phyloP scores from a whole-genome alignment of 53 echinoderm and acorn worm species.

The Holothuria leucospilota region DNA sequence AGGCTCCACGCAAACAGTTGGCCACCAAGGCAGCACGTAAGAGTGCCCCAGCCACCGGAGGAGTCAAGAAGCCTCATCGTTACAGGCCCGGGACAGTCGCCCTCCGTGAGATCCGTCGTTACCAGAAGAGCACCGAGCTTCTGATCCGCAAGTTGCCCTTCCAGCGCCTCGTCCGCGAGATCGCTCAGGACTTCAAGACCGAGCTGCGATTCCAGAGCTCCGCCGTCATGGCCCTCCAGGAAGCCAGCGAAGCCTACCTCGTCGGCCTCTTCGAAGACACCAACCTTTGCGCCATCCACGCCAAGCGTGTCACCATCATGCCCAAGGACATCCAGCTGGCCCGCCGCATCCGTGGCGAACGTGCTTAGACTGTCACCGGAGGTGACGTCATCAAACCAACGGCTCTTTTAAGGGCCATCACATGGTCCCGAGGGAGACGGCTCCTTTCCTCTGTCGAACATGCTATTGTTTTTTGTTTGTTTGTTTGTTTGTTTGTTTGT shows the following conservation, averaged over 20 bases:
- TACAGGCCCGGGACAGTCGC: slow-evolving; percentile 99
- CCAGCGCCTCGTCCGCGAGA: slow-evolving; percentile 99
- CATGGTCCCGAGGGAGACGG: no score
- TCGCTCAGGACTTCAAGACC: slow-evolving; percentile 99
- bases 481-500: no score
- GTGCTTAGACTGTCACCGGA: slow-evolving; percentile 61
- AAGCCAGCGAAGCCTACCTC: slow-evolving; percentile 98
- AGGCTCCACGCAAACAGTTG: no score
- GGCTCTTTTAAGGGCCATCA: slow-evolving; percentile 98
- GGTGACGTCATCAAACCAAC: slow-evolving; percentile 55
- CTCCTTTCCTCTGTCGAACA: no score
- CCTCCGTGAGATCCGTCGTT: slow-evolving; percentile 99
- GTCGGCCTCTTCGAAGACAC: slow-evolving; percentile 99
- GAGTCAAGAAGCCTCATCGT: slow-evolving; percentile 99
- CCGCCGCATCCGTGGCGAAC: slow-evolving; percentile 98
- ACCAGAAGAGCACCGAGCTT: slow-evolving; percentile 99
- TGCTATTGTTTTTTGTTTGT: no score
- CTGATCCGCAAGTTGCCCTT: slow-evolving; percentile 99
- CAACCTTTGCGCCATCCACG: slow-evolving; percentile 99
- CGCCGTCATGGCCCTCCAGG: slow-evolving; percentile 99
- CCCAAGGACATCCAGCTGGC: slow-evolving; percentile 99
- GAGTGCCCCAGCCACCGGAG: slow-evolving; percentile 97
- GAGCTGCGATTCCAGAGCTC: slow-evolving; percentile 99
- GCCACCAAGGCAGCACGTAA: slow-evolving; percentile 99
- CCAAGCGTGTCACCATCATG: slow-evolving; percentile 99